phyloP scores from a whole-genome alignment of 2,888 invertebrate species.

The Drosophila silvestris region DNA sequence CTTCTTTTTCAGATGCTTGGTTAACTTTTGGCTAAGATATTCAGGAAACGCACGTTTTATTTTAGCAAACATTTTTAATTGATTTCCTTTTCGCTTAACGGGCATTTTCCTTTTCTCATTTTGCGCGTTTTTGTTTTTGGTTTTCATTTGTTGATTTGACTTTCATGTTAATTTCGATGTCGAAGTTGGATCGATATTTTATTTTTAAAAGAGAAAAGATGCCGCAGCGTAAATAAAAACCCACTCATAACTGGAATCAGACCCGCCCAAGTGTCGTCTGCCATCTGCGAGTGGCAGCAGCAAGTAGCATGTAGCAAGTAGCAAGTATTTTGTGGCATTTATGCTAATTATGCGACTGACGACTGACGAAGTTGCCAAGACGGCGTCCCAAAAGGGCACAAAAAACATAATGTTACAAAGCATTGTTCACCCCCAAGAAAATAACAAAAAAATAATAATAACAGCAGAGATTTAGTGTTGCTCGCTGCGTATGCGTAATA shows the following conservation, averaged over 20 bases:
- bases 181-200: constrained; percentile 64
- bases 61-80: constrained; percentile 59
- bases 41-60: constrained; percentile 6
- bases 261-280: constrained; percentile 56
- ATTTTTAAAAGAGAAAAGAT: constrained; percentile 25
- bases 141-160: constrained; percentile 69
- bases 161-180: constrained; percentile 72
- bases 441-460: background rate
- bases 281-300: constrained; percentile 26
- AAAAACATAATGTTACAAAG: constrained; percentile 18
- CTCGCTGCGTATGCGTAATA: constrained; percentile 65
- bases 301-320: constrained; percentile 9
- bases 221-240: constrained; percentile 8
- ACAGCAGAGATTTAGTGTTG: constrained; percentile 17
- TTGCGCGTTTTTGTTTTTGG: constrained; percentile 16
- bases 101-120: constrained; percentile 8
- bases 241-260: constrained; percentile 33
- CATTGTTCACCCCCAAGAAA: constrained; percentile 20
- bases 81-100: constrained; percentile 40
- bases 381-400: constrained; percentile 3
- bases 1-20: constrained; percentile 13
- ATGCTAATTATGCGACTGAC: constrained; percentile 69
- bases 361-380: constrained; percentile 28
- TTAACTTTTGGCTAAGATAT: constrained; percentile 17
- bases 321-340: constrained; percentile 66